Evolutionary conservation across 2,888 invertebrate genomes (phyloP), one percentile per base, ranked within the genome.

Genomic region (Thalpophila matura): DNA sequence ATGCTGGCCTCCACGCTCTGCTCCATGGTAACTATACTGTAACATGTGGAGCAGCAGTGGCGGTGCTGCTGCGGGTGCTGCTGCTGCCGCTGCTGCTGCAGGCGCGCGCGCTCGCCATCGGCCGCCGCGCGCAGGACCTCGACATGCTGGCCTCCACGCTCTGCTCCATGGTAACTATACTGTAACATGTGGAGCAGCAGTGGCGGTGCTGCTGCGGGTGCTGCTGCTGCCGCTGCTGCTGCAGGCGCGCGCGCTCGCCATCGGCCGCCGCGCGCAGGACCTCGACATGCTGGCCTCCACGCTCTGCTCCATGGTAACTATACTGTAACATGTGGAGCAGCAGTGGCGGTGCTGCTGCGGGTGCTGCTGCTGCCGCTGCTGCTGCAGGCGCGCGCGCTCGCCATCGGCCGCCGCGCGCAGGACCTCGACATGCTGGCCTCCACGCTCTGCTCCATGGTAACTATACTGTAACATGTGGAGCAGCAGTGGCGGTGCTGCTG

Each of bases 351-450:
- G 78, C 94, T 99, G 79, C 96, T 96, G 79, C 90, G 96, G 70
- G 96, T 99, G 67, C 95, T 99, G 64, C 96, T 96, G 78, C 95
- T 99, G 84, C 98, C 99, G 2, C 95, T 96, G 77, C 96, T 98
- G 66, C 96, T 99, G 91, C 97, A 98, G 91, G 98, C 98, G 89
- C 98, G 98, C 89, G 97, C 98, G 18, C 95, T 98, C 24, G 96
- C 98, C 68, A 90, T 98, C 40, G 97, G 97, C 26, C 96, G 97
- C 64, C 96, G 97, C 84, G 97, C 97, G 70, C 86, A 83, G 61
- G 98, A 98, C 86, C 96, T 99, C 56, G 97, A 98, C 88, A 94
- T 96, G 80, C 95, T 99, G 60, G 98, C 98, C 43, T 95, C 96
- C 62, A 96, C 97, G 53, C 95, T 99, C 16, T 97, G 97, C 91